Percentiles rank a stretch among this genome's conserved stretches.
Evolutionary conservation across 2,113 vertebrate species (phyloP).

Genomic region (Fulica atra): DNA sequence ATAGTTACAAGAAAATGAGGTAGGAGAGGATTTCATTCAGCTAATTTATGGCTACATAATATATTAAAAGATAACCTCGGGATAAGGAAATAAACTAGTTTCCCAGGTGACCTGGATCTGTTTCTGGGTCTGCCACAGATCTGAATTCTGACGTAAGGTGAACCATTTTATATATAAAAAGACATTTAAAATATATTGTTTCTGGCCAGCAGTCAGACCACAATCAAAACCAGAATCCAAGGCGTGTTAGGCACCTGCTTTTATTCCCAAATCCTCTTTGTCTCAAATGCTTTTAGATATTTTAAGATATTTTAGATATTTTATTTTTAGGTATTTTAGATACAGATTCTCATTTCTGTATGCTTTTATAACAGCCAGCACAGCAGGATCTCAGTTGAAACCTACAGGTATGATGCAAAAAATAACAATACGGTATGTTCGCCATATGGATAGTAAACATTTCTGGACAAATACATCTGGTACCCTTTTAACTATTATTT

Average conservation of each 20-base stretch:
- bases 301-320: too few species aligned
- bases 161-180: neutral
- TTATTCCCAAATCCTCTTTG: neutral
- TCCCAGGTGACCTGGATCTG: neutral
- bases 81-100: constrained; percentile 14
- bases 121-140: neutral
- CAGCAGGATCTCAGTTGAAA: neutral
- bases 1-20: neutral
- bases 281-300: neutral
- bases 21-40: neutral
- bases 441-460: neutral
- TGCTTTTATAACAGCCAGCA: neutral
- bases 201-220: neutral
- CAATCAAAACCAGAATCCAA: neutral
- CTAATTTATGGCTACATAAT: neutral
- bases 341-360: neutral
- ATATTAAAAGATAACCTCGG: neutral
- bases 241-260: neutral
- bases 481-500: neutral
- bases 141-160: neutral
- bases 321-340: too few species aligned
- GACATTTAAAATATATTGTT: neutral
- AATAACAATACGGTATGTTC: neutral
- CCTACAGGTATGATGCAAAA: neutral
- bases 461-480: neutral